Base-by-base conservation (phyloP, 2,113 vertebrate species). In the Carassius auratus region DNA sequence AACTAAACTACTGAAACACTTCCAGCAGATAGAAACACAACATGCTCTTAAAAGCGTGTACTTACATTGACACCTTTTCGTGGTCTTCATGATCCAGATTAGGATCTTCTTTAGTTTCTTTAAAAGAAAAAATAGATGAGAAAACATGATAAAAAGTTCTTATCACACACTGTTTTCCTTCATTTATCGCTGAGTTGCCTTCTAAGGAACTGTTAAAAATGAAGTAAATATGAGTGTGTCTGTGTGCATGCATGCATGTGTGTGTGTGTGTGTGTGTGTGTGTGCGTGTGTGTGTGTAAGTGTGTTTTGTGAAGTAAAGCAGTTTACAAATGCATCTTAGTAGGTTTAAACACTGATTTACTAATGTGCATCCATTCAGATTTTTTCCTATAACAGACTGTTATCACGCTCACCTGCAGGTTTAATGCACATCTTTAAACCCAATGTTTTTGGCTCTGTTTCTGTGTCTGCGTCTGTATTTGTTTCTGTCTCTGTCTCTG, bases 51-150 rank as follows among this genome's bases (percentile, higher is more conserved):
- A 45, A 64, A 13, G 17, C 0, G 4, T 69, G 78, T 73, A 85
- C 88, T 62, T 76, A 89, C 88, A 89, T 89, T 57, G 88, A 86
- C 19, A 89, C 88, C 21, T 89, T 89, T 79, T 89, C 88, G 17
- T n/a, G 73, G 12, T 69, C 78, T 21, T 71, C 77, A 19, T 57
- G 42, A 23, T 89, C 84, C 82, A 89, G 68, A 68, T 86, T 88
- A 21, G 64, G 81, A 76, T 89, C 88, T 9, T 84, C 45, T n/a
- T 88, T 66, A 52, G 48, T 19, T 4, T 9, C 9, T 68, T 61
- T 57, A 73, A 12, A 83, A 86, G 81, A 7, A 15, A 59, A 36
- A 77, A 84, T 21, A 12, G 13, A 13, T 19, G 13, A 23, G 23
- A 42, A 48, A 10, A 12, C 2, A 9, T 45, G 21, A 10, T 38